Percentiles rank a stretch among this genome's conserved stretches.
phyloP scores from a whole-genome alignment of 1,140 invertebrate species.

The Mycetomoellerius zeteki region DNA sequence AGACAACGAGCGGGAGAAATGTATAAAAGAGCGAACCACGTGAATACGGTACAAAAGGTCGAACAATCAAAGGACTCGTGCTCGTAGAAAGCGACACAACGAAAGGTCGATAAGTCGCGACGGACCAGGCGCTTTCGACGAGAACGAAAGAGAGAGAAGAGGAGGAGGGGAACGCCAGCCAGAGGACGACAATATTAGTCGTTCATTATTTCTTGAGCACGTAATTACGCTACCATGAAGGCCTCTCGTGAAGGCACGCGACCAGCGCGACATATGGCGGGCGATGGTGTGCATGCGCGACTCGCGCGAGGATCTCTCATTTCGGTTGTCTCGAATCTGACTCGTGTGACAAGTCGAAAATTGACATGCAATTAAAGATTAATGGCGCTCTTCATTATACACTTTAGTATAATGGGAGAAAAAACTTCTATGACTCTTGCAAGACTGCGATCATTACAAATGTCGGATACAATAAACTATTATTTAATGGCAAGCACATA shows the following conservation, averaged over 20 bases:
- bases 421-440: neutral
- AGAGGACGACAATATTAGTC: constrained; percentile 83
- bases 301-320: constrained; percentile 56
- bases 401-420: neutral
- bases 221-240: constrained; percentile 80
- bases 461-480: neutral
- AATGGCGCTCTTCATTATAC: neutral
- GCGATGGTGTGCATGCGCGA: constrained; percentile 61
- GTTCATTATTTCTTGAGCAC: constrained; percentile 83
- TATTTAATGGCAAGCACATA: neutral
- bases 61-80: constrained; percentile 77
- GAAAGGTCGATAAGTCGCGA: constrained; percentile 84
- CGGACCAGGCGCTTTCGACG: constrained; percentile 42
- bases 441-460: neutral
- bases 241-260: constrained; percentile 83
- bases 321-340: constrained; percentile 52
- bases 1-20: constrained; percentile 61
- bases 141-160: constrained; percentile 21
- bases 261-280: constrained; percentile 83
- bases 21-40: constrained; percentile 56
- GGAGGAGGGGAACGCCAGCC: constrained; percentile 12
- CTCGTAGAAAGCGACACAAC: constrained; percentile 78
- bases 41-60: constrained; percentile 54
- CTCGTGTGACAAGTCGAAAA: constrained; percentile 36
- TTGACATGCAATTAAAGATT: constrained; percentile 50